Evolutionary conservation across 1,140 invertebrate species (phyloP).

Genomic region (Diplogasteroides magnus): DNA sequence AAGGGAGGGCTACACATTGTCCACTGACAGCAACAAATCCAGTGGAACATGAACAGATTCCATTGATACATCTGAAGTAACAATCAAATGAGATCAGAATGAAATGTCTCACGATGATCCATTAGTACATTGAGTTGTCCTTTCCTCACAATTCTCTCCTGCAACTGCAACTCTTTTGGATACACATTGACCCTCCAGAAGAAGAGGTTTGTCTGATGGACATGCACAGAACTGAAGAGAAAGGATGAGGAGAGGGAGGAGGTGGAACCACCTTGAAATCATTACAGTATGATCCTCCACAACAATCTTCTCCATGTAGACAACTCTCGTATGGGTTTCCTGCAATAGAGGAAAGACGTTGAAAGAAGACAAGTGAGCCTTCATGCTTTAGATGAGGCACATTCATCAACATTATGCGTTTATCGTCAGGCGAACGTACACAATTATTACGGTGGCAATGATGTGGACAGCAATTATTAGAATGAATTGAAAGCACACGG

Average conservation of each 20-base stretch:
- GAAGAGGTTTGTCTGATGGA: constrained; percentile 39
- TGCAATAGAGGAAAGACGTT: too few relatives aligned
- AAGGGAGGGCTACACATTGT: constrained; percentile 34
- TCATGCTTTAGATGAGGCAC: too few relatives aligned
- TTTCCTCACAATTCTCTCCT: constrained; percentile 37
- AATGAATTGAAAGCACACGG: too few relatives aligned
- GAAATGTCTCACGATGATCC: constrained; percentile 38
- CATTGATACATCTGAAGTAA: constrained; percentile 37
- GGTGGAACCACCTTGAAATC: constrained; percentile 12
- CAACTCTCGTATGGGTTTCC: constrained; percentile 32
- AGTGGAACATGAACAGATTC: constrained; percentile 40
- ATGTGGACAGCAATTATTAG: too few relatives aligned
- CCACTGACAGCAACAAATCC: constrained; percentile 39
- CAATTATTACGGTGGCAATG: too few relatives aligned
- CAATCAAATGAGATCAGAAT: constrained; percentile 6
- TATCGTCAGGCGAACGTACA: too few relatives aligned
- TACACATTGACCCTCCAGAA: constrained; percentile 45
- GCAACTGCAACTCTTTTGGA: constrained; percentile 35
- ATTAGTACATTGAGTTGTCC: constrained; percentile 33
- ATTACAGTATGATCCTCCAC: constrained; percentile 41
- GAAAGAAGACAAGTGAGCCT: too few relatives aligned
- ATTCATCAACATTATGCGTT: too few relatives aligned
- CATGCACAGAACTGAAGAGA: constrained; percentile 41
- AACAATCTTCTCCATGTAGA: constrained; percentile 40
- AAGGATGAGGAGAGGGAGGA: background rate